Conservation (phyloP, 2,888 invertebrate species). For the Margaritifera margaritifera region DNA sequence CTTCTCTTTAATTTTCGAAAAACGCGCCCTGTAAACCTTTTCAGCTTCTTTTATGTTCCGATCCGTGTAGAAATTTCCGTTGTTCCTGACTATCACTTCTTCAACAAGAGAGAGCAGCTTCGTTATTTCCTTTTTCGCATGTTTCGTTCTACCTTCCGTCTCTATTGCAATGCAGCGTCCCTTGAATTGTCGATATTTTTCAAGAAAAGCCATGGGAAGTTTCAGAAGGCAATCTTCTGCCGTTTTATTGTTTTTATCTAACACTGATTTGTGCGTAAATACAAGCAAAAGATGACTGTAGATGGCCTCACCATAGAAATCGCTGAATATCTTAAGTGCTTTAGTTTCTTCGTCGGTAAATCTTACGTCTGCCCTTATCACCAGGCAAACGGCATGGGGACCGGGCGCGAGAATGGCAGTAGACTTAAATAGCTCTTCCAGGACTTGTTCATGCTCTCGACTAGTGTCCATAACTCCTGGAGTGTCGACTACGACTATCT, state of each 20-base stretch:
- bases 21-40: too few species aligned
- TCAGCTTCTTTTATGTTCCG: too few species aligned
- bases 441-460: too few species aligned
- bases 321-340: neutral
- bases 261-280: neutral
- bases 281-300: neutral
- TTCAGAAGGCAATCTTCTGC: neutral
- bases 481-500: too few species aligned
- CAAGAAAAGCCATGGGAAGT: neutral
- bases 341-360: neutral
- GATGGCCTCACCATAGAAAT: neutral
- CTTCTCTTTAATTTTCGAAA: too few species aligned
- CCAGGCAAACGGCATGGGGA: neutral
- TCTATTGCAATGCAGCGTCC: constrained; percentile 1
- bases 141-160: neutral
- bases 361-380: neutral
- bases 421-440: neutral
- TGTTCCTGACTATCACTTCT: too few species aligned
- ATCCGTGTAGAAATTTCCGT: too few species aligned
- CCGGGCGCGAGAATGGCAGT: neutral
- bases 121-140: too few species aligned
- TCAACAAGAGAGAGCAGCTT: too few species aligned
- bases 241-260: neutral
- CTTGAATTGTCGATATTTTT: neutral
- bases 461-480: too few species aligned